phyloP scores from a whole-genome alignment of 2,888 invertebrate species.

The Amiota communis region DNA sequence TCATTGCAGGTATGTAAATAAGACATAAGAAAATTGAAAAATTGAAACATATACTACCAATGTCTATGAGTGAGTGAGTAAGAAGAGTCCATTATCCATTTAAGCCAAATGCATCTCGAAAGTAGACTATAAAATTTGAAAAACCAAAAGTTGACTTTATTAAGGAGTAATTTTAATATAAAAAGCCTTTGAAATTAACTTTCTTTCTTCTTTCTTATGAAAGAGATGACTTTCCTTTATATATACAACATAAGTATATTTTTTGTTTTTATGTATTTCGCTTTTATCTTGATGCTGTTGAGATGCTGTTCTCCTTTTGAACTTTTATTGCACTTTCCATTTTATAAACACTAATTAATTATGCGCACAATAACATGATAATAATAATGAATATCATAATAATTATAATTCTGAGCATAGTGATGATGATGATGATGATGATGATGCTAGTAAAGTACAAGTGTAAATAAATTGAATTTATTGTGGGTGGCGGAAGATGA shows the following conservation, averaged over 20 bases:
- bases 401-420: no score
- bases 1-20: conserved; percentile 57
- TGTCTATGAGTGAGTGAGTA: conserved; percentile 21
- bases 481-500: conserved; percentile 41
- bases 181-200: conserved; percentile 24
- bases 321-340: conserved; percentile 45
- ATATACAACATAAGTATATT: no score
- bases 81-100: conserved; percentile 3
- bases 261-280: neutral
- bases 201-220: conserved; percentile 23
- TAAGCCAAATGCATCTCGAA: conserved; percentile 37
- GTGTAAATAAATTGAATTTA: conserved; percentile 65
- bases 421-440: neutral
- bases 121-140: conserved; percentile 42
- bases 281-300: neutral
- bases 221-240: neutral
- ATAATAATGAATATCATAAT: no score
- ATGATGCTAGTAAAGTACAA: conserved; percentile 9
- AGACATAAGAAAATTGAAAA: neutral
- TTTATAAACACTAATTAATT: conserved; percentile 62
- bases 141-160: neutral
- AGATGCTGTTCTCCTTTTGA: conserved; percentile 39
- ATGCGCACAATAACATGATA: conserved; percentile 54
- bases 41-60: neutral
- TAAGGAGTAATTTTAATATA: no score